Evolutionary conservation across 2,113 vertebrate species (phyloP).

Genomic region (Indri indri): DNA sequence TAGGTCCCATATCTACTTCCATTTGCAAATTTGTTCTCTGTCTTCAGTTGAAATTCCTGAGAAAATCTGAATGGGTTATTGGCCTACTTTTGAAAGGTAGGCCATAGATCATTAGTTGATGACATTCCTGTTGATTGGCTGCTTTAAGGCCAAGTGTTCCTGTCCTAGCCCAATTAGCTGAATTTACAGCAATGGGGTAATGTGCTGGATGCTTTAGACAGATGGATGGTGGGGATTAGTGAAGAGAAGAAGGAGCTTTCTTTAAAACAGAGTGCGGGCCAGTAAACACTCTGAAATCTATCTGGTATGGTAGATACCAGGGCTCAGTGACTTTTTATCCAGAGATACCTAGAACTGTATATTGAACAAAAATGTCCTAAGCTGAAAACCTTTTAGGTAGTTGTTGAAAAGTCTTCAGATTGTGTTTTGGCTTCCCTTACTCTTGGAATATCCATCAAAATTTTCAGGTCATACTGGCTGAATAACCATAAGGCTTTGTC

Average conservation of each 20-base stretch:
- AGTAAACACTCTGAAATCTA: neutral
- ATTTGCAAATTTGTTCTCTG: neutral
- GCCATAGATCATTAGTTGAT: neutral
- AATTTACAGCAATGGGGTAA: neutral
- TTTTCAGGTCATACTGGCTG: neutral
- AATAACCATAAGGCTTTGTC: neutral
- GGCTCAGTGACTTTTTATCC: neutral
- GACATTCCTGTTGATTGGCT: neutral
- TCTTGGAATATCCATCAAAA: neutral
- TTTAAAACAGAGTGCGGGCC: neutral
- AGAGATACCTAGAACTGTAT: neutral
- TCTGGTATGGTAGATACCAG: neutral
- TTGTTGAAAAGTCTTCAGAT: neutral
- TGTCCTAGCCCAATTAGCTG: neutral
- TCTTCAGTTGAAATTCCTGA: neutral
- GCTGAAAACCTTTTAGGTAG: slow-evolving; percentile 9
- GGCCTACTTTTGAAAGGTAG: neutral
- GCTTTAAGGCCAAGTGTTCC: neutral
- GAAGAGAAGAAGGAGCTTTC: neutral
- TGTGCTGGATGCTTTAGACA: neutral
- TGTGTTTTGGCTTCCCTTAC: neutral
- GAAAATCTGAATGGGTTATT: neutral
- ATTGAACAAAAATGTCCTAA: neutral
- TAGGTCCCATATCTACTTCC: neutral
- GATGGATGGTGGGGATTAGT: neutral